Evolutionary conservation across 2,797 vertebrate species (phyloP), one percentile per base, ranked within the genome.

Genomic region (Poecilia gillii): DNA sequence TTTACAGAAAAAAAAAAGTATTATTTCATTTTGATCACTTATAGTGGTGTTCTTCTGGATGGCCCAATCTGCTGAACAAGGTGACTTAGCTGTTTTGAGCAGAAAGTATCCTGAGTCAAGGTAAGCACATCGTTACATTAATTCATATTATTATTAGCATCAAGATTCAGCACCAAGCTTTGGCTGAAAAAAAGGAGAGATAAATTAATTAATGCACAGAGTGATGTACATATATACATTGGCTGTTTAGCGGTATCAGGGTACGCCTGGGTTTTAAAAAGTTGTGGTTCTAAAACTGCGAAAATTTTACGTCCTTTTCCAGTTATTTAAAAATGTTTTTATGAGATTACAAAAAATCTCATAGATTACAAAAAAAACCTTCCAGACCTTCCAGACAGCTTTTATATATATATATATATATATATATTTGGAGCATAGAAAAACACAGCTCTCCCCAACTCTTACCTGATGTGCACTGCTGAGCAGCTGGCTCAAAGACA

Each of bases 161-260:
- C 81, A 79, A 81, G 76, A 83, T 73, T 76, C 55, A 83, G 82
- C 84, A 89, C 83, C 87, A 86, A 83, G 81, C 85, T 85, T 87
- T 77, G 82, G 89, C 89, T 80, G 87, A 80, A 92, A 90, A 53
- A 80, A 92, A 92, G 93, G 82, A 92, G 88, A 92, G 86, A 92
- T 79, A 92, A 72, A 72, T 92, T 92, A 53, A 93, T 92, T 91
- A 93, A 87, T 85, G 87, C 84, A 93, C 75, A 92, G n/a, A 86
- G 16, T 70, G 31, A 66, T 51, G 8, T 41, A 41, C 6, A 25
- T 45, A 79, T 87, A 73, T 85, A 77, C 74, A 87, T 75, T 82
- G 87, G 59, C 25, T 28, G 68, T 43, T 71, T 71, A 71, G 25
- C 43, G 43, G n/a, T 71, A 71, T 71, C 68, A 71, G 28, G 68